Evolutionary conservation across 1,140 invertebrate genomes (phyloP).

Genomic region (Drosophila fuyamai): DNA sequence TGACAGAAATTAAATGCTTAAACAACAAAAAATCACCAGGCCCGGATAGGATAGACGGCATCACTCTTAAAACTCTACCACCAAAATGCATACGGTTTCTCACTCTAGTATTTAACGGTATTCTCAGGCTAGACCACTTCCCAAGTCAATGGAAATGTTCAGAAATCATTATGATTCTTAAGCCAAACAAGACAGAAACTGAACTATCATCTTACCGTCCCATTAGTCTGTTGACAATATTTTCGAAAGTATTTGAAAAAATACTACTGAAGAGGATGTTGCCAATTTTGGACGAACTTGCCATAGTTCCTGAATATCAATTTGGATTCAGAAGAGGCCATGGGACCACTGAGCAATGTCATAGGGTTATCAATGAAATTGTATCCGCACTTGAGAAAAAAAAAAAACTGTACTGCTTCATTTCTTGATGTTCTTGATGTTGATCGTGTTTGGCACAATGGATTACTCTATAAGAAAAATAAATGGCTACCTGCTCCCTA

Average conservation of each 20-base stretch:
- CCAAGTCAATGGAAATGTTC: constrained; percentile 37
- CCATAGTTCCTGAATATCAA: constrained; percentile 48
- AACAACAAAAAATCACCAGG: constrained; percentile 48
- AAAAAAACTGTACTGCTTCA: constrained; percentile 62
- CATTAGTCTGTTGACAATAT: constrained; percentile 53
- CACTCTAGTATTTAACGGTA: constrained; percentile 31
- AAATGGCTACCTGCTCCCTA: too few relatives aligned
- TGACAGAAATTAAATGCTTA: constrained; percentile 29
- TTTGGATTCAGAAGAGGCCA: constrained; percentile 64
- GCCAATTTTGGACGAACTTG: constrained; percentile 27
- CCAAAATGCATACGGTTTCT: constrained; percentile 36
- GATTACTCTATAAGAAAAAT: too few relatives aligned
- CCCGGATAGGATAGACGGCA: constrained; percentile 26
- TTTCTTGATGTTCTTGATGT: constrained; percentile 79
- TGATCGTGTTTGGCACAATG: constrained; percentile 78
- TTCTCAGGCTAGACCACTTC: constrained; percentile 37
- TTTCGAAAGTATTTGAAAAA: constrained; percentile 72
- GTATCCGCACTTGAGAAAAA: constrained; percentile 54
- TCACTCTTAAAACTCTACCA: constrained; percentile 26
- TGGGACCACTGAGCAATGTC: constrained; percentile 61
- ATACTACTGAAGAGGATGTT: constrained; percentile 55
- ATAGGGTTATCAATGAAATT: constrained; percentile 47
- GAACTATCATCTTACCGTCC: constrained; percentile 22
- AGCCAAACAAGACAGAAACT: constrained; percentile 26
- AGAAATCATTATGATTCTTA: constrained; percentile 27